Evolutionary conservation across 2,113 vertebrate genomes (phyloP).

Genomic region (Dolichotis patagonum): DNA sequence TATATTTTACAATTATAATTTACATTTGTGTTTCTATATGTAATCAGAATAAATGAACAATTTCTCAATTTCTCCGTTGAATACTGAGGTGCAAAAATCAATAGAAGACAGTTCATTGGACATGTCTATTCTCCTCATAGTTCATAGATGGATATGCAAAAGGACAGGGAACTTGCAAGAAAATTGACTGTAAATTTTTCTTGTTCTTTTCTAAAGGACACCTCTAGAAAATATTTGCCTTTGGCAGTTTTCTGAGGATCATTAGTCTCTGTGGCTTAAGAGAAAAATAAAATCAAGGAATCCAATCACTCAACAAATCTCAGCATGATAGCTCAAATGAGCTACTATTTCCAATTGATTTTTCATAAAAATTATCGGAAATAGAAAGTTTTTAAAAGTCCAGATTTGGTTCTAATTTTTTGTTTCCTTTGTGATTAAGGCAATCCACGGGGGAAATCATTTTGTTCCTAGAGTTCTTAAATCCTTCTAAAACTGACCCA

Average conservation of each 20-base stretch:
- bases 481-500: background rate
- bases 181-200: background rate
- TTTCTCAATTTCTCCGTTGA: background rate
- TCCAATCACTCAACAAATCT: background rate
- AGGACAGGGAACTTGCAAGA: background rate
- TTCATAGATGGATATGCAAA: background rate
- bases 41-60: background rate
- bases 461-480: constrained; percentile 29
- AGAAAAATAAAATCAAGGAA: background rate
- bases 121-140: background rate
- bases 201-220: background rate
- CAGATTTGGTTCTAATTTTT: constrained; percentile 30
- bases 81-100: background rate
- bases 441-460: background rate
- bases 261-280: background rate
- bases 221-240: background rate
- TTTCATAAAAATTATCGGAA: constrained; percentile 46
- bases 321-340: background rate
- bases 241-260: background rate
- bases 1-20: background rate
- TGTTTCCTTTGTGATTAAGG: constrained; percentile 16
- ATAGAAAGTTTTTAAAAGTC: background rate
- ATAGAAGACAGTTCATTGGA: background rate
- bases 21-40: background rate
- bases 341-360: background rate